A percentile compares a stretch with the other conserved stretches of the same genome.
These are phyloP conservation scores for Limonius californicus DNA, from an alignment of 1,140 invertebrate species.

Conservation along the genomic window DNA sequence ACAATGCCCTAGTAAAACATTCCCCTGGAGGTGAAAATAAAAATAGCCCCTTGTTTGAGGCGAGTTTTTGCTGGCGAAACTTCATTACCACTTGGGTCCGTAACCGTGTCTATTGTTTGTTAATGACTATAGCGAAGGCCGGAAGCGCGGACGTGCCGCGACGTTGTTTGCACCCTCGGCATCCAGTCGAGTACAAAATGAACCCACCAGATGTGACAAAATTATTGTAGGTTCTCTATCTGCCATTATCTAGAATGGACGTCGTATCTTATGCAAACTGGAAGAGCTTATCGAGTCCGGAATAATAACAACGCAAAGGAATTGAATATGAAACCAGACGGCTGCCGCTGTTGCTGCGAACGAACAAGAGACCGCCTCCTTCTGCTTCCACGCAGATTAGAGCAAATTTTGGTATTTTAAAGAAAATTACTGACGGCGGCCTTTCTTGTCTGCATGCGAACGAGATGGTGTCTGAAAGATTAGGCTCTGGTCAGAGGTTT, in stretches of 20 bases:
- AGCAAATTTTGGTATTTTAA: no score
- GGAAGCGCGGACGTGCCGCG: slow-evolving; percentile 15
- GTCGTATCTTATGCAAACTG: neutral
- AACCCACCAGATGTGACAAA: neutral
- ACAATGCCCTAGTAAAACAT: neutral
- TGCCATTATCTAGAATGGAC: neutral
- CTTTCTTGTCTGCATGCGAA: no score
- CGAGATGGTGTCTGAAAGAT: neutral
- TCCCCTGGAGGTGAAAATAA: neutral
- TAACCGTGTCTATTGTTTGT: slow-evolving; percentile 20
- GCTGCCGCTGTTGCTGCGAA: no score
- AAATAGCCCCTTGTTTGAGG: neutral
- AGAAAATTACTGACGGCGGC: no score
- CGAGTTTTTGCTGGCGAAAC: neutral
- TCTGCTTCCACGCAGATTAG: no score
- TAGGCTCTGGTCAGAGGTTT: neutral
- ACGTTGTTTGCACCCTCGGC: slow-evolving; percentile 9
- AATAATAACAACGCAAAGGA: neutral
- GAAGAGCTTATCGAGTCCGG: neutral
- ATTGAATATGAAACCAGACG: neutral
- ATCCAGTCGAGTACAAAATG: neutral
- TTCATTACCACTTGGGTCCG: slow-evolving; percentile 11
- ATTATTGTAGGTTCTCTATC: neutral
- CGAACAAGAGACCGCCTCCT: no score
- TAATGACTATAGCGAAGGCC: slow-evolving; percentile 18